Evolutionary conservation across 1,140 invertebrate genomes (phyloP).

Genomic region (Aphelinus certus): DNA sequence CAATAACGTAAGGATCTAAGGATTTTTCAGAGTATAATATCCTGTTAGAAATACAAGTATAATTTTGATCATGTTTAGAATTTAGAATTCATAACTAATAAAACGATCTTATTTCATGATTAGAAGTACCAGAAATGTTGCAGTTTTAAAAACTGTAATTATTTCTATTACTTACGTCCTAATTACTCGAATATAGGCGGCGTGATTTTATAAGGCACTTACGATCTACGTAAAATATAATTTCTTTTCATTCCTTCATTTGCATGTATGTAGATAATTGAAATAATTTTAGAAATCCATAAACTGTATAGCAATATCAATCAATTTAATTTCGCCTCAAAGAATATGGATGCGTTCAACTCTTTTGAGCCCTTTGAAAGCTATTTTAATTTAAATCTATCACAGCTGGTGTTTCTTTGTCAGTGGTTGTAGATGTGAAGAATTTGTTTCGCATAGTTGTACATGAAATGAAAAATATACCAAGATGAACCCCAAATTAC

Average conservation of each 20-base stretch:
- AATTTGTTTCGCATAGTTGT: constrained; percentile 36
- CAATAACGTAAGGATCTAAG: no score
- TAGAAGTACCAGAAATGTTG: constrained; percentile 9
- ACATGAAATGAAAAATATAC: constrained; percentile 25
- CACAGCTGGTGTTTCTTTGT: constrained; percentile 40
- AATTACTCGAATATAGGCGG: constrained; percentile 34
- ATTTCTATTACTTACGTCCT: constrained; percentile 17
- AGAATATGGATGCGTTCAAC: constrained; percentile 30
- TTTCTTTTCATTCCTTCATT: constrained; percentile 15
- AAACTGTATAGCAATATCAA: constrained; percentile 35
- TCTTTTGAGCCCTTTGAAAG: constrained; percentile 35
- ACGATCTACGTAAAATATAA: constrained; percentile 17
- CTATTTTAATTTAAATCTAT: constrained; percentile 37
- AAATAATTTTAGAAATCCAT: constrained; percentile 31
- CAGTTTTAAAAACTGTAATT: constrained; percentile 17
- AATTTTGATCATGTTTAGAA: constrained; percentile 23
- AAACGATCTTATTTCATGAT: constrained; percentile 1
- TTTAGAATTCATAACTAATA: constrained; percentile 15
- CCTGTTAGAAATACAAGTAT: not conserved
- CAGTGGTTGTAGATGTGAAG: constrained; percentile 30
- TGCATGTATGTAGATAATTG: not conserved
- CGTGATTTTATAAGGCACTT: constrained; percentile 35
- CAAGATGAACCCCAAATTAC: constrained; percentile 28
- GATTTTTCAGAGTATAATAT: not conserved
- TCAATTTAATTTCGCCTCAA: constrained; percentile 27